Evolutionary conservation across 2,888 invertebrate genomes (phyloP), one percentile per base, ranked within the genome.

Genomic region (Pristionchus exspectatus): DNA sequence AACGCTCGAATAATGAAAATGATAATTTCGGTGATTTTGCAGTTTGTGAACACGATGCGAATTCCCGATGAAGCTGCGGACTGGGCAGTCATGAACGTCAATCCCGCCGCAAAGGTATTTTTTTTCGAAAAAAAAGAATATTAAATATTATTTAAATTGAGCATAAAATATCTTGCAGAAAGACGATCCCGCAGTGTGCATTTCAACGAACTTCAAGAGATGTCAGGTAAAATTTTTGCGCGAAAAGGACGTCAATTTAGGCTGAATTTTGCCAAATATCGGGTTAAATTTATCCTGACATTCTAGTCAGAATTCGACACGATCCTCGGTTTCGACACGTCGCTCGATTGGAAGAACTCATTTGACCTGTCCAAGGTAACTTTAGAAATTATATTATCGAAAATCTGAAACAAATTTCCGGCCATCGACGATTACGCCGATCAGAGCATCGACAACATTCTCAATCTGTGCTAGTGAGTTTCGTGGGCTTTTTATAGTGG

Each of bases 261-360:
- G n/a, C n/a, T n/a, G n/a, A n/a, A n/a, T n/a, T n/a, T n/a, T n/a
- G n/a, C n/a, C n/a, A n/a, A n/a, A n/a, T n/a, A n/a, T n/a, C n/a
- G n/a, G n/a, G n/a, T n/a, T n/a, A n/a, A n/a, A n/a, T n/a, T n/a
- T n/a, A n/a, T n/a, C n/a, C n/a, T n/a, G n/a, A n/a, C n/a, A n/a
- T 88, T 86, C 24, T 89, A 90, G 81, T 89, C 77, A 33, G 83
- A 77, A 0, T 92, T 92, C 91, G 92, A 93, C 63, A 84, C 84
- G 24, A 91, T 90, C 87, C 90, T 92, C 72, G 91, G 91, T 33
- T 74, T 93, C 81, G 90, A 91, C 85, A 89, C 90, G 18, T 88
- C 86, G 16, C 81, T 91, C 72, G 87, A 90, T 50, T 93, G 90
- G 89, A 87, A 90, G 33, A 91, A 91, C 77, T 66, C 69, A 16